These are phyloP conservation scores for Campaea margaritaria DNA, from an alignment of 2,888 invertebrate genomes.

Conservation along the genomic window DNA sequence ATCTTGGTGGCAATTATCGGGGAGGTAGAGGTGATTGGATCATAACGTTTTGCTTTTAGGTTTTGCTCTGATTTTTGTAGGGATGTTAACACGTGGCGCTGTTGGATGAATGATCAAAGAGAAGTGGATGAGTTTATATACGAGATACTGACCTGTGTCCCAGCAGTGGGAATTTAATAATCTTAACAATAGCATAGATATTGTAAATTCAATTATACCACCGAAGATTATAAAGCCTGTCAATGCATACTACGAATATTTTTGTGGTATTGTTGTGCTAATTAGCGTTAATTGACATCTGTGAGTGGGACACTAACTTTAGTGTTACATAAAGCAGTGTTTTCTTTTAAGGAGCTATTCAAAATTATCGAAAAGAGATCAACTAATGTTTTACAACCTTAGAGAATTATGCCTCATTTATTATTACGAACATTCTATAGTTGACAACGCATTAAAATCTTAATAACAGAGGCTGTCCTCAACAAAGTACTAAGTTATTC, in stretches of 20 bases:
- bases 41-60: constrained; percentile 55
- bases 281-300: too few relatives aligned
- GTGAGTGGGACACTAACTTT: too few relatives aligned
- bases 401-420: background rate
- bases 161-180: too few relatives aligned
- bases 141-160: background rate
- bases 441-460: constrained; percentile 13
- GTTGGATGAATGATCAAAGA: constrained; percentile 4
- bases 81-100: constrained; percentile 8
- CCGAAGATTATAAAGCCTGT: too few relatives aligned
- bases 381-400: background rate
- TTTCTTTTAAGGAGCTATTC: too few relatives aligned
- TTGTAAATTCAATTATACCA: too few relatives aligned
- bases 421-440: background rate
- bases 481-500: constrained; percentile 75
- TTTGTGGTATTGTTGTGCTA: too few relatives aligned
- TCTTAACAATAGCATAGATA: too few relatives aligned
- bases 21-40: constrained; percentile 75
- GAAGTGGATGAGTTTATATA: background rate
- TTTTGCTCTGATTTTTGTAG: constrained; percentile 34
- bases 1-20: constrained; percentile 64
- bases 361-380: too few relatives aligned
- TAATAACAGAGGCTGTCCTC: constrained; percentile 20
- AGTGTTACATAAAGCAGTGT: too few relatives aligned
- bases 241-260: too few relatives aligned